A percentile compares a stretch with the other conserved stretches of the same genome.
Conservation (phyloP, 2,888 invertebrate genomes). For the Rhagonycha fulva region DNA sequence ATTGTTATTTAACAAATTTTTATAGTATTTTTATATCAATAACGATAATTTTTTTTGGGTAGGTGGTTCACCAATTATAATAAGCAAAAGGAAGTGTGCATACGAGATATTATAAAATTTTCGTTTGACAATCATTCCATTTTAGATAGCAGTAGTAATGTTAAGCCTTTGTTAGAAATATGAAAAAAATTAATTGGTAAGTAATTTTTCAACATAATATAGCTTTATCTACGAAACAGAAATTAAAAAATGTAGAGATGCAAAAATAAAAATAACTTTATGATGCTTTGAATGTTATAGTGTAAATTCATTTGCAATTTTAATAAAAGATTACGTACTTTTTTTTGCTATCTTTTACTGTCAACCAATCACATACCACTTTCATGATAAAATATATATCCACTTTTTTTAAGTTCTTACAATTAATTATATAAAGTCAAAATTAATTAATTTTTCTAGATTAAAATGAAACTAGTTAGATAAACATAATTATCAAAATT, state of each 20-base stretch:
- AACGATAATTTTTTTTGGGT: conserved; percentile 33
- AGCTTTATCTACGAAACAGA: neutral
- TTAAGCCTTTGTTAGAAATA: neutral
- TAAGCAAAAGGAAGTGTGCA: neutral
- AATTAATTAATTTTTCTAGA: too few species aligned
- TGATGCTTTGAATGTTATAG: neutral
- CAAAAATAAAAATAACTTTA: neutral
- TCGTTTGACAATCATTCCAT: neutral
- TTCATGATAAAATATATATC: too few species aligned
- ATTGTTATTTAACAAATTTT: neutral
- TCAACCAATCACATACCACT: too few species aligned
- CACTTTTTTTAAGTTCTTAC: too few species aligned
- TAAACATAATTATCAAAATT: too few species aligned
- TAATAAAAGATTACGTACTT: too few species aligned
- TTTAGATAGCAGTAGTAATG: neutral
- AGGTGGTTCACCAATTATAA: conserved; percentile 32
- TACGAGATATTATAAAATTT: conserved; percentile 1
- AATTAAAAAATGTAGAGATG: neutral
- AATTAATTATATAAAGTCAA: too few species aligned
- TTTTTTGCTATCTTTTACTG: too few species aligned
- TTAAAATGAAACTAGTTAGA: too few species aligned
- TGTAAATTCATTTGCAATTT: too few species aligned
- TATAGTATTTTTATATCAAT: neutral
- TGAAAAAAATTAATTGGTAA: neutral
- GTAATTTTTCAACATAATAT: neutral